These are phyloP conservation scores for Numenius phaeopus DNA, from an alignment of 2,797 vertebrate species.

Conservation along the genomic window DNA sequence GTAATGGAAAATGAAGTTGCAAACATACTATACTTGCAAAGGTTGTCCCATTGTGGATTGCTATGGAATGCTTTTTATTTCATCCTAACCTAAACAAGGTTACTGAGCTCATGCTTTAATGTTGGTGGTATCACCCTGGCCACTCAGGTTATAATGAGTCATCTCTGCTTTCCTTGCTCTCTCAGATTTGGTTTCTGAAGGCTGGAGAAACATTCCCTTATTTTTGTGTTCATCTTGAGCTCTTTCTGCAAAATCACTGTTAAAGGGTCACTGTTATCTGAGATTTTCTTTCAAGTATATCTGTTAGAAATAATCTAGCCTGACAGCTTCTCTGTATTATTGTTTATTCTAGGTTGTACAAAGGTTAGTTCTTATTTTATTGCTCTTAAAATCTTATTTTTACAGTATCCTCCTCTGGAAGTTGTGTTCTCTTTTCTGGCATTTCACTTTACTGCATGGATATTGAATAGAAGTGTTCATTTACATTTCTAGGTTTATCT, in stretches of 20 bases:
- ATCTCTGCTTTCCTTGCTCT: neutral
- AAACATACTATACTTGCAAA: neutral
- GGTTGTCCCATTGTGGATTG: neutral
- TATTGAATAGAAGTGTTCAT: constrained; percentile 14
- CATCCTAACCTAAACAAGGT: neutral
- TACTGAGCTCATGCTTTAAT: neutral
- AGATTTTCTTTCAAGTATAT: neutral
- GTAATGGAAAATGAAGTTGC: neutral
- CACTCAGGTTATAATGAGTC: neutral
- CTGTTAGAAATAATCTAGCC: neutral
- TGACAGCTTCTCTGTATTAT: neutral
- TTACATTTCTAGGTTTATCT: constrained; percentile 33
- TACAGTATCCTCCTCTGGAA: neutral
- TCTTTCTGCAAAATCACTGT: neutral
- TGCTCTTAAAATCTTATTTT: neutral
- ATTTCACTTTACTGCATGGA: constrained; percentile 15
- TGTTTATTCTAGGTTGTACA: neutral
- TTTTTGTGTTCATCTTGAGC: neutral
- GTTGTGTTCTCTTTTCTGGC: neutral
- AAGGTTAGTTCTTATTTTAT: neutral
- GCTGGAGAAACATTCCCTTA: neutral
- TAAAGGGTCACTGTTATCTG: neutral
- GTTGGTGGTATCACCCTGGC: neutral
- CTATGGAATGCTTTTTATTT: neutral
- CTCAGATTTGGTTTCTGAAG: constrained; percentile 7